Evolutionary conservation across 2,113 vertebrate species (phyloP).

Genomic region (Merops nubicus): DNA sequence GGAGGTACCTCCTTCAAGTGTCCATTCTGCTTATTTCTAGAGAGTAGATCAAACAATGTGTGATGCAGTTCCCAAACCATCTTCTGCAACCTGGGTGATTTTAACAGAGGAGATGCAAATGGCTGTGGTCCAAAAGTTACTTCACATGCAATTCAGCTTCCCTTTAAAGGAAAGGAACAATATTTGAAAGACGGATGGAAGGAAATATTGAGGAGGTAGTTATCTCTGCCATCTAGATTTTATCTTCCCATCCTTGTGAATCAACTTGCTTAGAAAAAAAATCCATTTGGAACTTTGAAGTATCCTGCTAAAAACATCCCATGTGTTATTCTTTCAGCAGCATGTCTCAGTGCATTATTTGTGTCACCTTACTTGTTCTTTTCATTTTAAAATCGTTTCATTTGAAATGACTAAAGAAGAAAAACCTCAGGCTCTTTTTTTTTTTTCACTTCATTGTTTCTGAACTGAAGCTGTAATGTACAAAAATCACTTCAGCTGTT

Average conservation of each 20-base stretch:
- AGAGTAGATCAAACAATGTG: not conserved
- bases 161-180: not conserved
- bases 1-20: not conserved
- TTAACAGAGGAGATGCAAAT: not conserved
- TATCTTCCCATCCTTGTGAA: not conserved
- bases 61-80: not conserved
- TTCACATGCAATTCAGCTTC: not conserved
- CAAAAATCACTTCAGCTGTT: conserved; percentile 24
- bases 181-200: not conserved
- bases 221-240: not conserved
- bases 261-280: conserved; percentile 7
- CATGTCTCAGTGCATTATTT: not conserved
- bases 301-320: not conserved
- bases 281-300: not conserved
- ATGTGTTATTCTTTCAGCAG: not conserved
- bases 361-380: conserved; percentile 17
- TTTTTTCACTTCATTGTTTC: conserved; percentile 18
- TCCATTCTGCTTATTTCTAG: fast-evolving
- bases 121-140: not conserved
- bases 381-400: not conserved
- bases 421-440: conserved; percentile 23
- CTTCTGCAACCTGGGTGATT: not conserved
- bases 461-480: not conserved
- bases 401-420: not conserved
- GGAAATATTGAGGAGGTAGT: not conserved